A percentile compares a stretch with the other conserved stretches of the same genome.
Evolutionary conservation across 2,888 invertebrate genomes (phyloP).

Genomic region (Trachelus troglodyta): DNA sequence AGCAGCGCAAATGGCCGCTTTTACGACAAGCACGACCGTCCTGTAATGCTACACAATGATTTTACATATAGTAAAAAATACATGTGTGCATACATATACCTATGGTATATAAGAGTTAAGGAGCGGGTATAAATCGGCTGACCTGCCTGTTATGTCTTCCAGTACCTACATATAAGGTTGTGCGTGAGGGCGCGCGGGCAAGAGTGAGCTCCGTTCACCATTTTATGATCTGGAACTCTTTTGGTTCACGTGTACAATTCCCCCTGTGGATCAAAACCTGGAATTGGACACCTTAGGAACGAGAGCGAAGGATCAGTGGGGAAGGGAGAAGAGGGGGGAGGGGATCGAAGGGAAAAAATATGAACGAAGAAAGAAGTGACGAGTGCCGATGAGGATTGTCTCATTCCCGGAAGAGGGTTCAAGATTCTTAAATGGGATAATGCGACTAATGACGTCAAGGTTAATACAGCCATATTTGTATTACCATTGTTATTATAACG

Average conservation of each 20-base stretch:
- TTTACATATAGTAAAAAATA: conserved; percentile 57
- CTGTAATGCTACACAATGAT: conserved; percentile 47
- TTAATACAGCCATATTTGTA: background rate
- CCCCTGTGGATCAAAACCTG: background rate
- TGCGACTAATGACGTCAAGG: background rate
- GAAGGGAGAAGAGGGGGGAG: background rate
- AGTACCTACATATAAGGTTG: background rate
- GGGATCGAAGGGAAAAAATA: background rate
- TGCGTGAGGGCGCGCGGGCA: conserved; percentile 25
- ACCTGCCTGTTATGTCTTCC: conserved; percentile 54
- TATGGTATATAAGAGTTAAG: conserved; percentile 40
- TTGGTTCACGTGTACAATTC: background rate
- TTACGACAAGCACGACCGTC: conserved; percentile 46
- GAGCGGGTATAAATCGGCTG: conserved; percentile 55
- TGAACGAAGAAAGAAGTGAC: background rate
- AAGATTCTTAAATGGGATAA: background rate
- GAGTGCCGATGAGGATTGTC: background rate
- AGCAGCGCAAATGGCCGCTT: conserved; percentile 36
- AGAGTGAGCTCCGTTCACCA: conserved; percentile 41
- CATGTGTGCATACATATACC: background rate
- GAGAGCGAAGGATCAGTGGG: too few relatives aligned
- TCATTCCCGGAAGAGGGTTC: background rate
- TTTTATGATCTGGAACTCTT: conserved; percentile 48
- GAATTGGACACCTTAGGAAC: background rate
- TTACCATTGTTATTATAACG: background rate